Evolutionary conservation across 2,888 invertebrate species (phyloP).

Genomic region (Caenorhabditis imperialis): DNA sequence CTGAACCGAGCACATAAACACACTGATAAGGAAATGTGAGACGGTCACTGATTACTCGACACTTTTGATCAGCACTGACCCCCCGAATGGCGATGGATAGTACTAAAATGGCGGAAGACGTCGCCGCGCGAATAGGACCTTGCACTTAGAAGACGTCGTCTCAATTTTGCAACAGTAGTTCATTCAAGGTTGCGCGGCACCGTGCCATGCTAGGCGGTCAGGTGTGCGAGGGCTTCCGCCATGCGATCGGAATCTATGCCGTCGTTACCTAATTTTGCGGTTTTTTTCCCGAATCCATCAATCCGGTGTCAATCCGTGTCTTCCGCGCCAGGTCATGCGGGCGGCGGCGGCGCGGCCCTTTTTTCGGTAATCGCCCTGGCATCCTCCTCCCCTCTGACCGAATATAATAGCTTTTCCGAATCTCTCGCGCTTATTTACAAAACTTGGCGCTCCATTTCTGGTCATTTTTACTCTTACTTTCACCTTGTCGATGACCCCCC

Average conservation of each 20-base stretch:
- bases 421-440: constrained; percentile 36
- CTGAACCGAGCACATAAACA: constrained; percentile 38
- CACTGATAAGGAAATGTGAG: constrained; percentile 38
- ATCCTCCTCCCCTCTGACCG: constrained; percentile 27
- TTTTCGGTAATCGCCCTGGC: constrained; percentile 51
- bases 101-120: constrained; percentile 7
- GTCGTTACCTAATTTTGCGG: constrained; percentile 47
- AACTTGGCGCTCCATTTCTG: constrained; percentile 44
- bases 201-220: constrained; percentile 31
- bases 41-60: constrained; percentile 44
- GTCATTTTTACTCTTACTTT: constrained; percentile 48
- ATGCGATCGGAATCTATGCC: constrained; percentile 25
- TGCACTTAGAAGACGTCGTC: constrained; percentile 39
- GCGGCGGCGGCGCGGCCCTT: constrained; percentile 30
- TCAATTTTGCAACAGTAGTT: constrained; percentile 46
- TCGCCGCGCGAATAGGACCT: constrained; percentile 18
- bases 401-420: constrained; percentile 43
- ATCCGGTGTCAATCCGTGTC: constrained; percentile 53
- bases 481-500: constrained; percentile 39
- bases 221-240: constrained; percentile 42
- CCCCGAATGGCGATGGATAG: constrained; percentile 3
- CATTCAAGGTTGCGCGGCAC: constrained; percentile 29
- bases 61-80: constrained; percentile 12
- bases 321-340: constrained; percentile 51
- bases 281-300: constrained; percentile 54